phyloP scores from a whole-genome alignment of 2,113 vertebrate species.

The Corvus hawaiiensis region DNA sequence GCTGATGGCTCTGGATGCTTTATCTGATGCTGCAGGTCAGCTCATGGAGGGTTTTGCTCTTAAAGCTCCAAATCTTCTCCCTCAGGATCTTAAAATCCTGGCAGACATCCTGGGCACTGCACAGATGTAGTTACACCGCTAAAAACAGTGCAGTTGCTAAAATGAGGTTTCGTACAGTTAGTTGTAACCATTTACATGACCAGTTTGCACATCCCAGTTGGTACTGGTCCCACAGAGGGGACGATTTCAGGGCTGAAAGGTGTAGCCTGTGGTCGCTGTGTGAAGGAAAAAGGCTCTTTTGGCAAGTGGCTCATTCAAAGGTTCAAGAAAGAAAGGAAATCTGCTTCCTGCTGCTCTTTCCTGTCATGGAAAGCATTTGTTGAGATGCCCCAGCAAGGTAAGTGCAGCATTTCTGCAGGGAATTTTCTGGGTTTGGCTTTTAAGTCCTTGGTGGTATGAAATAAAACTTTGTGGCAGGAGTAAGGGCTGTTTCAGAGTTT shows the following conservation, averaged over 20 bases:
- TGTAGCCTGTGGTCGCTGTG: background rate
- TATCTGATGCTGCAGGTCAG: background rate
- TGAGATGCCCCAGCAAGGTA: background rate
- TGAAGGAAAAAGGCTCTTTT: background rate
- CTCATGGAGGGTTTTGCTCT: background rate
- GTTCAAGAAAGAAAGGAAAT: background rate
- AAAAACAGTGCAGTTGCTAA: rapidly evolving
- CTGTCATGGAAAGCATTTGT: background rate
- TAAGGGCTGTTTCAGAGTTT: background rate
- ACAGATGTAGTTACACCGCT: background rate
- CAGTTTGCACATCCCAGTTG: background rate
- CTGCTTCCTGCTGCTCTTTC: background rate
- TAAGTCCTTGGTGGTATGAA: background rate
- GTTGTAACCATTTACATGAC: background rate
- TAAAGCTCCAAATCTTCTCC: background rate
- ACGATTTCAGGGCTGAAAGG: background rate
- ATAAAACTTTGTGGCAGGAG: background rate
- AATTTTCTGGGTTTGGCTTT: background rate
- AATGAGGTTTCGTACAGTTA: background rate
- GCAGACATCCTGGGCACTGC: background rate
- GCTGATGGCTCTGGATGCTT: background rate
- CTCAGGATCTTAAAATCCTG: background rate
- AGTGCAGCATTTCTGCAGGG: background rate
- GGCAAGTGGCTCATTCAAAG: background rate
- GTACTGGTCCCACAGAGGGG: rapidly evolving